Evolutionary conservation across 2,888 invertebrate genomes (phyloP), one percentile per base, ranked within the genome.

Genomic region (Netelia melanura): DNA sequence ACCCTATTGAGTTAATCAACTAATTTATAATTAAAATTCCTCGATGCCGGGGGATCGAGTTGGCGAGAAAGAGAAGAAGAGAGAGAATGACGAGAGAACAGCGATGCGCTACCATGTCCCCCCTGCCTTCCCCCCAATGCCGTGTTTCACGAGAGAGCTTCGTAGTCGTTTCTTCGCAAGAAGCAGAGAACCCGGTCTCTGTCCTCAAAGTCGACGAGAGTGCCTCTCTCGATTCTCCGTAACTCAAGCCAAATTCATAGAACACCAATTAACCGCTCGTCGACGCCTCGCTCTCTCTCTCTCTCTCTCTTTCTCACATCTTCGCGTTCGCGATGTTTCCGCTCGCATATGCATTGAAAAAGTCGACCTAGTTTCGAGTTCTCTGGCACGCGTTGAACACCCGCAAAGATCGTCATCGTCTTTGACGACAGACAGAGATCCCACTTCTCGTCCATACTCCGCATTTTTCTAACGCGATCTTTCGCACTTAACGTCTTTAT

Each of bases 11-110:
- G 93, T 94, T 93, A 93, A 94, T 93, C 93, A 94, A 93, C 94
- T 93, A 94, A 93, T 94, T 94, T 94, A 93, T 94, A 93, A 94
- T 94, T 94, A 94, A 93, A 93, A 93, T 94, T 93, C 93, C 92
- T 91, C 88, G 90, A 89, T 90, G 90, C 87, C 75, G 75, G 67
- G 84, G 77, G 88, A 87, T 88, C 88, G 88, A 89, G 88, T 86
- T 75, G 85, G 75, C 71, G 87, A 62, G 70, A 23, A 14, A 62
- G 52, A 61, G 70, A 61, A n/a, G 67, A 14, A 54, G 38, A 65
- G 43, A 54, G 56, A 56, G 65, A 65, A 48, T 54, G 64, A 62
- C 38, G 67, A 48, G 78, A 14, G 62, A 84, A 75, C 67, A 71
- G 56, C 79, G 23, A 77, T 67, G 64, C 54, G 77, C 70, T 70